A percentile compares a stretch with the other conserved stretches of the same genome.
phyloP scores from a whole-genome alignment of 2,888 invertebrate genomes.

The Agonopterix heracliana region DNA sequence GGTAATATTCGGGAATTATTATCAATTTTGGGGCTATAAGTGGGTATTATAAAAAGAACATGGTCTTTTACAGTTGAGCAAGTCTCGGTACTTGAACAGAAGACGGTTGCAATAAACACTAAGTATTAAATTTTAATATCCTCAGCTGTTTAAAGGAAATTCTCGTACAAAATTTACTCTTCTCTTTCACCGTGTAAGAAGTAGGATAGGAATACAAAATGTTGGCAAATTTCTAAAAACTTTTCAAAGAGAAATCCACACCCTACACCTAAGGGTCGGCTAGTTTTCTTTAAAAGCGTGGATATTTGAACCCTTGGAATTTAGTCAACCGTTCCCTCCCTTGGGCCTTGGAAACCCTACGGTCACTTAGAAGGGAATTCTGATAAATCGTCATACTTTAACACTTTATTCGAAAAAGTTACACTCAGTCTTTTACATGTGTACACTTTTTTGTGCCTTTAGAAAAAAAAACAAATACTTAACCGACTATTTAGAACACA shows the following conservation, averaged over 20 bases:
- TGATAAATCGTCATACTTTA: constrained; percentile 45
- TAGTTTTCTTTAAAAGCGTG: constrained; percentile 64
- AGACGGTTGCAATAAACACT: neutral
- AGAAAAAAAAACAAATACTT: too few species aligned
- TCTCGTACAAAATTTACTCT: too few species aligned
- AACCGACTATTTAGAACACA: too few species aligned
- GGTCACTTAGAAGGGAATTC: constrained; percentile 55
- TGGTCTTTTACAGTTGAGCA: neutral
- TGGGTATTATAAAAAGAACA: constrained; percentile 24
- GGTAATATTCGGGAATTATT: constrained; percentile 34
- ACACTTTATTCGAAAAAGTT: constrained; percentile 9
- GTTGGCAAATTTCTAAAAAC: constrained; percentile 19
- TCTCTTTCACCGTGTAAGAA: too few species aligned
- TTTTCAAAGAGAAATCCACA: constrained; percentile 60
- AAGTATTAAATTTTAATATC: too few species aligned
- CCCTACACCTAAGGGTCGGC: constrained; percentile 54
- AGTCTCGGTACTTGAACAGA: neutral
- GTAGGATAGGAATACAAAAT: constrained; percentile 2
- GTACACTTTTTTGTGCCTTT: too few species aligned
- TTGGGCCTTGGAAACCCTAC: constrained; percentile 43
- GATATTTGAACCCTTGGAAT: constrained; percentile 61
- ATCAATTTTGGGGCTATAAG: constrained; percentile 37
- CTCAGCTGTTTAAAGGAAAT: too few species aligned
- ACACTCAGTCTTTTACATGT: too few species aligned
- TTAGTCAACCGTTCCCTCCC: constrained; percentile 67